phyloP scores from a whole-genome alignment of 2,113 vertebrate genomes.

The Eudyptes chrysolophus region DNA sequence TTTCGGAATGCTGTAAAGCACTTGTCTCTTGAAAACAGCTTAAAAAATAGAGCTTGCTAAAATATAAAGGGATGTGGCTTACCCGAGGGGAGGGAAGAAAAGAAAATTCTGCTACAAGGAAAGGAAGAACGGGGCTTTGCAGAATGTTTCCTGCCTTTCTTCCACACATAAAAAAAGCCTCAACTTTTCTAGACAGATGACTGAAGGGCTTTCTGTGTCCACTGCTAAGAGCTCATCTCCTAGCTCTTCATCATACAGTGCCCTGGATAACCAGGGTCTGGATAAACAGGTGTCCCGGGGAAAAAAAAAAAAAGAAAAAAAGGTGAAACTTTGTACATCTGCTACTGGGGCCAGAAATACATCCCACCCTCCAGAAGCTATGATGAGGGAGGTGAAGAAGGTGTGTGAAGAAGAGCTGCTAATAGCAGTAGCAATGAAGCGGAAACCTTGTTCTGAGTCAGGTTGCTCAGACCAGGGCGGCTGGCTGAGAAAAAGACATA shows the following conservation, averaged over 20 bases:
- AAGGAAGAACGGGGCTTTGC: not conserved
- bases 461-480: not conserved
- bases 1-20: not conserved
- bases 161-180: not conserved
- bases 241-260: not conserved
- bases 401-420: not conserved
- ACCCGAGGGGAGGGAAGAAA: not conserved
- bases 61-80: not conserved
- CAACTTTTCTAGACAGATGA: not conserved
- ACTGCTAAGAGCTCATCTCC: not conserved
- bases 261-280: not conserved
- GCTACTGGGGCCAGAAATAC: not conserved
- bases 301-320: not conserved
- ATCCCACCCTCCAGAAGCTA: not conserved
- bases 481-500: not conserved
- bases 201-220: not conserved
- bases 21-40: not conserved
- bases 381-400: not conserved
- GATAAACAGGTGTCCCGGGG: not conserved
- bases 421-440: not conserved
- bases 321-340: not conserved
- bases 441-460: not conserved
- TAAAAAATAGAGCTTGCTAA: not conserved
- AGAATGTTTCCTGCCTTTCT: not conserved
- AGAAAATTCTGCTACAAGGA: not conserved